These are phyloP conservation scores for Botia almorhae DNA, from an alignment of 2,797 vertebrate species.

Conservation along the genomic window DNA sequence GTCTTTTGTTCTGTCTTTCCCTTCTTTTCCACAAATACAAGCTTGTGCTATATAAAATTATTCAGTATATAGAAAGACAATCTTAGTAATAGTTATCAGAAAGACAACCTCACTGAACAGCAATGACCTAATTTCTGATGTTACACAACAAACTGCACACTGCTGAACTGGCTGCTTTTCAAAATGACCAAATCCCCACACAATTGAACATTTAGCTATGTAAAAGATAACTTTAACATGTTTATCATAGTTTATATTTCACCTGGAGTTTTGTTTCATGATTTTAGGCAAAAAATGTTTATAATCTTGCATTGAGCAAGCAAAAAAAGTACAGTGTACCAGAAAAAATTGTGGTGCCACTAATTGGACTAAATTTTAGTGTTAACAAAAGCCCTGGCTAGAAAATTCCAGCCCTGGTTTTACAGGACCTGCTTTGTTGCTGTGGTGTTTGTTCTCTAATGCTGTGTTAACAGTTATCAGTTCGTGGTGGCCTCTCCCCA, in stretches of 20 bases:
- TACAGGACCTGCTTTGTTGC: conserved; percentile 79
- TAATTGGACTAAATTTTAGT: conserved; percentile 78
- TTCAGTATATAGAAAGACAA: not conserved
- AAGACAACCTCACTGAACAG: conserved; percentile 33
- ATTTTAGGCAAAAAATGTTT: not conserved
- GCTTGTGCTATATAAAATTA: not conserved
- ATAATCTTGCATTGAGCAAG: conserved; percentile 11
- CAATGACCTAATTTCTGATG: conserved; percentile 64
- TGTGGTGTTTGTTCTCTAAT: conserved; percentile 74
- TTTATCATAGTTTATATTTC: not conserved
- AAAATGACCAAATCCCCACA: conserved; percentile 46
- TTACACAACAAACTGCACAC: no score
- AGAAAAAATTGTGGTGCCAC: conserved; percentile 68
- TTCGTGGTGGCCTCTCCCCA: conserved; percentile 58
- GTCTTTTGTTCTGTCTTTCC: no score
- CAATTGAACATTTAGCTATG: conserved; percentile 16
- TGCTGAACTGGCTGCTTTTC: conserved; percentile 54
- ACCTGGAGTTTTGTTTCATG: not conserved
- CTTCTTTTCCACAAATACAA: no score
- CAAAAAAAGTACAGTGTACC: conserved; percentile 14
- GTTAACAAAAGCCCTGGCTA: conserved; percentile 75
- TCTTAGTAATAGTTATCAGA: conserved; percentile 43
- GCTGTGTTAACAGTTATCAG: conserved; percentile 81
- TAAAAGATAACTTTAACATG: not conserved
- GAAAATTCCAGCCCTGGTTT: conserved; percentile 79